Conservation (phyloP, 2,888 invertebrate genomes). For the Cosmorhoe ocellata region DNA sequence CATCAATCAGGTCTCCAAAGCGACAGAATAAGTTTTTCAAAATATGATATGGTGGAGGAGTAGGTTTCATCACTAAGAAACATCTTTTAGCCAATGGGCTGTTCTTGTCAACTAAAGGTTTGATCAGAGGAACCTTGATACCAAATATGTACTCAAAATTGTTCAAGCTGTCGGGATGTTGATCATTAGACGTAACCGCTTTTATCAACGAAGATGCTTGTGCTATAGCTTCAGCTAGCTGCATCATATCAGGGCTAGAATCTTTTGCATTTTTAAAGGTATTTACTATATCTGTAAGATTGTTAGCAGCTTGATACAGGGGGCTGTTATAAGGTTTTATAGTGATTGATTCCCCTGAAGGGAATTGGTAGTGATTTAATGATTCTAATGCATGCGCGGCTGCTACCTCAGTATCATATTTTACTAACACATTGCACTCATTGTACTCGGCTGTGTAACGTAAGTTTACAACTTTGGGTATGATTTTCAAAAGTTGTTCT, state of each 20-base stretch:
- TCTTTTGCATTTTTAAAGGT: conserved; percentile 66
- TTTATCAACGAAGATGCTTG: conserved; percentile 89
- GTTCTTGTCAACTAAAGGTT: conserved; percentile 85
- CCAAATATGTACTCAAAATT: conserved; percentile 73
- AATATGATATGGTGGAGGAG: conserved; percentile 87
- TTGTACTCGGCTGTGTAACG: conserved; percentile 77
- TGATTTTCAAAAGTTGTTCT: conserved; percentile 92
- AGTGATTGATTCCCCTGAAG: conserved; percentile 91
- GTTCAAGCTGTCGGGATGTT: conserved; percentile 37
- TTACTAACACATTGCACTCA: conserved; percentile 64
- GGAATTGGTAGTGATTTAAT: conserved; percentile 95
- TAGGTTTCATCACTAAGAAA: conserved; percentile 85
- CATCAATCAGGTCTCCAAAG: conserved; percentile 95
- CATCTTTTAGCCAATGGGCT: conserved; percentile 85
- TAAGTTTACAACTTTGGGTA: conserved; percentile 83
- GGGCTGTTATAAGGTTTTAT: conserved; percentile 85
- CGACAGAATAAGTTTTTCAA: conserved; percentile 94
- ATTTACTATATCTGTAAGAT: conserved; percentile 63
- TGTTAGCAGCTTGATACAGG: conserved; percentile 62
- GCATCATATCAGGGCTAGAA: conserved; percentile 80
- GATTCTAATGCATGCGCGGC: conserved; percentile 89
- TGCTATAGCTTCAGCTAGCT: conserved; percentile 89
- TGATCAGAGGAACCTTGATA: conserved; percentile 87
- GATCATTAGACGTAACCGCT: conserved; percentile 73
- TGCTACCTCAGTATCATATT: conserved; percentile 62